Percentiles rank a stretch among this genome's conserved stretches.
Evolutionary conservation across 1,140 invertebrate genomes (phyloP).

Genomic region (Berghia stephanieae): DNA sequence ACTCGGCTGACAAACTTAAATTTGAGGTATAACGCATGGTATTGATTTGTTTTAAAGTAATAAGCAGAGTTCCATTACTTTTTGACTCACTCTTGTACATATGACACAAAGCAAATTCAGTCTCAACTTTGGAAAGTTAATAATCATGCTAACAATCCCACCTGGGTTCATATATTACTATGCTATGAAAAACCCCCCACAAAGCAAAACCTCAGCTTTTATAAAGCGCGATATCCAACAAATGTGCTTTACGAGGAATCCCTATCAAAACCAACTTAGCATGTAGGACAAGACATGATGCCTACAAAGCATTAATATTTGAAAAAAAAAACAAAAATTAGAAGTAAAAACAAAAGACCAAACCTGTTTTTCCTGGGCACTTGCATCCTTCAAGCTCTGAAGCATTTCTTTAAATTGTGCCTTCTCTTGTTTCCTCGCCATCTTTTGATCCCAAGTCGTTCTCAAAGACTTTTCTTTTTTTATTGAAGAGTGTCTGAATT

Average conservation of each 20-base stretch:
- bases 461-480: conserved; percentile 37
- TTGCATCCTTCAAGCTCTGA: conserved; percentile 39
- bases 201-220: neutral
- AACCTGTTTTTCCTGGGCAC: conserved; percentile 36
- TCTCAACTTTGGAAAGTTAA: no score
- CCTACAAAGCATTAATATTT: neutral
- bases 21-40: no score
- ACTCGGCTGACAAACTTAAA: no score
- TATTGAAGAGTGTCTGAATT: conserved; percentile 39
- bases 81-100: no score
- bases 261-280: neutral
- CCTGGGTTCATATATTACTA: no score
- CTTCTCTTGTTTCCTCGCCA: conserved; percentile 40
- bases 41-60: no score
- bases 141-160: no score
- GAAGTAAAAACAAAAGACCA: conserved; percentile 65
- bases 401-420: conserved; percentile 38
- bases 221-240: neutral
- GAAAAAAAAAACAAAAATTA: neutral
- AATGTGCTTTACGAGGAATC: neutral
- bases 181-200: neutral
- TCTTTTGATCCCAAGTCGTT: conserved; percentile 44
- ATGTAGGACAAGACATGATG: neutral
- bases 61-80: no score
- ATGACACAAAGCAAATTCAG: no score